phyloP scores from a whole-genome alignment of 2,113 vertebrate genomes.

The Podilymbus podiceps region DNA sequence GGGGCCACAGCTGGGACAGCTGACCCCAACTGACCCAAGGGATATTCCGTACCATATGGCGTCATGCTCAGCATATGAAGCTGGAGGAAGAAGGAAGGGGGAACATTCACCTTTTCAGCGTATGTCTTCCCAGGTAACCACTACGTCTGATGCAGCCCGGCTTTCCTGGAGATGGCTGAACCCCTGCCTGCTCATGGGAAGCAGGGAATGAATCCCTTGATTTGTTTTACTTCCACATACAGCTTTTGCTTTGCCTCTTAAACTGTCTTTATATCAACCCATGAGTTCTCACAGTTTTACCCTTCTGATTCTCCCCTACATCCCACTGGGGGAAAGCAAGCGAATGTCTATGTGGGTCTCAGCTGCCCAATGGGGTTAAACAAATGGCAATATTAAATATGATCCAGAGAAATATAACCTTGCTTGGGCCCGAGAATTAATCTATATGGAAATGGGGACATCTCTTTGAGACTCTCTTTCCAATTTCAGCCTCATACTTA shows the following conservation, averaged over 20 bases:
- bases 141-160: fast-evolving
- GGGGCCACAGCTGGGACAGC: neutral
- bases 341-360: neutral
- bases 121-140: neutral
- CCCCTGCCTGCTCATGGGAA: neutral
- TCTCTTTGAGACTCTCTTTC: neutral
- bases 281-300: neutral
- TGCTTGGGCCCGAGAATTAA: neutral
- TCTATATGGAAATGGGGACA: neutral
- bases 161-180: neutral
- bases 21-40: too few relatives aligned
- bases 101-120: fast-evolving
- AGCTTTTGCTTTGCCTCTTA: neutral
- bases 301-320: neutral
- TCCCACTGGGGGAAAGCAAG: neutral
- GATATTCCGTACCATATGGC: neutral
- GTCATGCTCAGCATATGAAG: neutral
- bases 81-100: neutral
- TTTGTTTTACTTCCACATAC: neutral
- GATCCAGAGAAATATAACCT: neutral
- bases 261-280: neutral
- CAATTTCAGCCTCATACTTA: neutral
- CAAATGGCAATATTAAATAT: neutral
- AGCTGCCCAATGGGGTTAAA: neutral
- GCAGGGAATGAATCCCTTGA: neutral